A percentile compares a stretch with the other conserved stretches of the same genome.
Evolutionary conservation across 2,888 invertebrate genomes (phyloP).

Genomic region (Galeopsomyia nigrocyanea): DNA sequence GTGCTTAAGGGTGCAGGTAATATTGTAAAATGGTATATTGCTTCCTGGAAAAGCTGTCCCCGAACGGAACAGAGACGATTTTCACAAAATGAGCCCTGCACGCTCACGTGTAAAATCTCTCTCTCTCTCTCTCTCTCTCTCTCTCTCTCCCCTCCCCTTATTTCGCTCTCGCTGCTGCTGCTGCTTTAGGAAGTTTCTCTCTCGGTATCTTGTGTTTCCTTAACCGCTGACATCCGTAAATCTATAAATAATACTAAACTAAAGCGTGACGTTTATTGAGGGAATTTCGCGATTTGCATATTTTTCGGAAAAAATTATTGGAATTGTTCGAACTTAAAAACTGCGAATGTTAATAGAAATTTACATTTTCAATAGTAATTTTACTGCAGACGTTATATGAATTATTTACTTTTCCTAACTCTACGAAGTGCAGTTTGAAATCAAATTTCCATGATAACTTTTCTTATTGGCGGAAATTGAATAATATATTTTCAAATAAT

Average conservation of each 20-base stretch:
- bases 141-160: background rate
- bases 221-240: slow-evolving; percentile 13
- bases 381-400: background rate
- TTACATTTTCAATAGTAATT: too few relatives aligned
- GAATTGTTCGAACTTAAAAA: background rate
- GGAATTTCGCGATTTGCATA: background rate
- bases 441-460: too few relatives aligned
- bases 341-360: too few relatives aligned
- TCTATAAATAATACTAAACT: slow-evolving; percentile 23
- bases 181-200: too few relatives aligned
- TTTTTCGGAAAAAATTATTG: too few relatives aligned
- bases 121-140: slow-evolving; percentile 18
- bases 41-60: slow-evolving; percentile 48
- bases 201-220: too few relatives aligned
- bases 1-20: slow-evolving; percentile 61
- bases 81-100: slow-evolving; percentile 23
- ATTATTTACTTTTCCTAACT: background rate
- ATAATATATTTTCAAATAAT: too few relatives aligned
- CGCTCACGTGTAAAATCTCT: slow-evolving; percentile 31
- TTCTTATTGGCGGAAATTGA: too few relatives aligned
- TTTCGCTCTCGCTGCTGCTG: background rate
- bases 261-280: background rate
- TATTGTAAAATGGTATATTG: slow-evolving; percentile 57
- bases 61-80: slow-evolving; percentile 24
- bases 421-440: slow-evolving; percentile 26